Evolutionary conservation across 2,888 invertebrate species (phyloP).

Genomic region (Camponotus fellah): DNA sequence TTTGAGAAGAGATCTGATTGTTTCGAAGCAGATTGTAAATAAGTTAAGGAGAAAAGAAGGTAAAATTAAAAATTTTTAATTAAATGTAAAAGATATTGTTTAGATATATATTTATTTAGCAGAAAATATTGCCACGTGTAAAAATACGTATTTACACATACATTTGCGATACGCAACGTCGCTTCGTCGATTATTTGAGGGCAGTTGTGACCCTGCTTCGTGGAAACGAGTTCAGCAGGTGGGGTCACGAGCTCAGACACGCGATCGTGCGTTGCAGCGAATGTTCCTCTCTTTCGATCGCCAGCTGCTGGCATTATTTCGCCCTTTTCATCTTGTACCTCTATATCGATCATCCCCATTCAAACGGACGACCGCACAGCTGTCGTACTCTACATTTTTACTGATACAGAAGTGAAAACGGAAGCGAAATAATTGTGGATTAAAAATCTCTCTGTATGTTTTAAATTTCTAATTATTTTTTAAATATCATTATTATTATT

Average conservation of each 20-base stretch:
- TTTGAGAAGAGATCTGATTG: background rate
- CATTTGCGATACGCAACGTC: background rate
- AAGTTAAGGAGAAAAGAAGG: background rate
- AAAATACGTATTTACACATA: background rate
- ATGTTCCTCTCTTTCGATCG: constrained; percentile 52
- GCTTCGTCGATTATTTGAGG: constrained; percentile 17
- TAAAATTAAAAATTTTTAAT: constrained; percentile 4
- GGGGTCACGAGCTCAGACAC: constrained; percentile 50
- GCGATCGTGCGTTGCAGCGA: constrained; percentile 45
- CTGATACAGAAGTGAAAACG: background rate
- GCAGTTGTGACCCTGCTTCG: constrained; percentile 32
- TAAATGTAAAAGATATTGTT: background rate
- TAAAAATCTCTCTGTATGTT: background rate
- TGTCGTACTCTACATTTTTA: constrained; percentile 27
- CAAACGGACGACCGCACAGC: constrained; percentile 23
- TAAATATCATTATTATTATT: background rate
- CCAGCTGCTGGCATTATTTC: constrained; percentile 49
- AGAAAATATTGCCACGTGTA: background rate
- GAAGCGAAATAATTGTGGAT: background rate
- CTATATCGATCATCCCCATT: constrained; percentile 28
- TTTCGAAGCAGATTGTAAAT: background rate
- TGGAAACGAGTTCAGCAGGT: constrained; percentile 57
- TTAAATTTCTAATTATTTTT: background rate
- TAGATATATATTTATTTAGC: background rate
- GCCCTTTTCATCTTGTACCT: constrained; percentile 38